These are phyloP conservation scores for Papilio polytes DNA, from an alignment of 1,140 invertebrate species.

Conservation along the genomic window DNA sequence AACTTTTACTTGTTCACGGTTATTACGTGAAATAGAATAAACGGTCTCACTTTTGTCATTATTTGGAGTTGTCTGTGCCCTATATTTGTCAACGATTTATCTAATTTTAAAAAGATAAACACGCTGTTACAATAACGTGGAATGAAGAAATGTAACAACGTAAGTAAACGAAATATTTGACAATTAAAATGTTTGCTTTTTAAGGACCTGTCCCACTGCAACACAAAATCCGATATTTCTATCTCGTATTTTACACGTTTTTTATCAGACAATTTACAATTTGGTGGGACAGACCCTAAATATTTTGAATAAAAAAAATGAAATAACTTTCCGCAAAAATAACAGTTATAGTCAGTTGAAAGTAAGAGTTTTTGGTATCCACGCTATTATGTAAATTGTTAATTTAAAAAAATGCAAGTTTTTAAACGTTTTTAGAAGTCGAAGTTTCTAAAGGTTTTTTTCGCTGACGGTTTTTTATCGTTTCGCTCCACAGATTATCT, in stretches of 20 bases:
- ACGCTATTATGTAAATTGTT: neutral
- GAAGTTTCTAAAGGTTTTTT: neutral
- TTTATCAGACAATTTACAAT: no score
- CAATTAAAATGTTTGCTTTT: no score
- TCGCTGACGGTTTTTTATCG: neutral
- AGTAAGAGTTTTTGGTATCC: neutral
- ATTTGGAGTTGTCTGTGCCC: neutral
- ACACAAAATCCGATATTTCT: no score
- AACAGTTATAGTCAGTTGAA: neutral
- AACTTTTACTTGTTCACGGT: conserved; percentile 51
- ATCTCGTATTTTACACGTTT: no score
- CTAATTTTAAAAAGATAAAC: no score
- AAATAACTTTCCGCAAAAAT: conserved; percentile 6
- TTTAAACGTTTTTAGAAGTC: neutral
- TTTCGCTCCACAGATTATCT: conserved; percentile 20
- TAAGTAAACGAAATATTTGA: no score
- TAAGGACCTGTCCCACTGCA: no score
- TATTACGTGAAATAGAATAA: conserved; percentile 31
- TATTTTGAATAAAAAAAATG: neutral
- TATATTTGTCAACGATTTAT: neutral
- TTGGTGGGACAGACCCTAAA: no score
- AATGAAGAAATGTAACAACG: no score
- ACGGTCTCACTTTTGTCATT: neutral
- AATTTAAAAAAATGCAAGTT: neutral
- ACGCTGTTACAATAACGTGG: no score